phyloP scores from a whole-genome alignment of 2,888 invertebrate species.

The Rhagonycha lutea region DNA sequence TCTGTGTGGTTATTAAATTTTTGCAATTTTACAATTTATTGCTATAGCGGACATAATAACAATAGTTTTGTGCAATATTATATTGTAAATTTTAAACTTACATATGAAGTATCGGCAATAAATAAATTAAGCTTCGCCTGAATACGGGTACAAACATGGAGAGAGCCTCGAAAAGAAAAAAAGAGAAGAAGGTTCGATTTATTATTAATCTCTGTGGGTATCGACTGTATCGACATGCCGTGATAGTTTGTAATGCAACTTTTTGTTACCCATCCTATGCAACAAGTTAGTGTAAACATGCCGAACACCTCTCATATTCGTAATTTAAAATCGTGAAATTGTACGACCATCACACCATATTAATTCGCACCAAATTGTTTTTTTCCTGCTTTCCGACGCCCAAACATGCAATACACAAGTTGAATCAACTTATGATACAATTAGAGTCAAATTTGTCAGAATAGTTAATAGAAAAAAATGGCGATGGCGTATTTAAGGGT shows the following conservation, averaged over 20 bases:
- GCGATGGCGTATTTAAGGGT: no score
- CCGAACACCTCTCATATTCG: conserved; percentile 36
- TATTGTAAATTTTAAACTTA: neutral
- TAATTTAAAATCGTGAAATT: conserved; percentile 22
- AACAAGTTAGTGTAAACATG: conserved; percentile 37
- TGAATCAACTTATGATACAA: neutral
- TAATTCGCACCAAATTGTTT: neutral
- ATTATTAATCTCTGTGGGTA: conserved; percentile 37
- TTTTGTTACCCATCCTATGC: conserved; percentile 29
- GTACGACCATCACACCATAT: neutral
- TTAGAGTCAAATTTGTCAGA: neutral
- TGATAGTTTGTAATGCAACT: conserved; percentile 31
- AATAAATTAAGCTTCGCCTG: neutral
- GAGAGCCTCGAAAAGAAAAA: neutral
- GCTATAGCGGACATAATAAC: neutral
- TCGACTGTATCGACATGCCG: conserved; percentile 36
- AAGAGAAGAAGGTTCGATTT: neutral
- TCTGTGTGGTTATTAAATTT: neutral
- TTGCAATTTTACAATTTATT: neutral
- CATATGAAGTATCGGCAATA: neutral
- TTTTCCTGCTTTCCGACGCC: neutral
- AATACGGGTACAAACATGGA: neutral
- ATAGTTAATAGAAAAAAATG: no score
- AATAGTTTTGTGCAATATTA: neutral
- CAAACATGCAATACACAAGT: neutral